phyloP scores from a whole-genome alignment of 1,140 invertebrate genomes.

The Steinernema feltiae region DNA sequence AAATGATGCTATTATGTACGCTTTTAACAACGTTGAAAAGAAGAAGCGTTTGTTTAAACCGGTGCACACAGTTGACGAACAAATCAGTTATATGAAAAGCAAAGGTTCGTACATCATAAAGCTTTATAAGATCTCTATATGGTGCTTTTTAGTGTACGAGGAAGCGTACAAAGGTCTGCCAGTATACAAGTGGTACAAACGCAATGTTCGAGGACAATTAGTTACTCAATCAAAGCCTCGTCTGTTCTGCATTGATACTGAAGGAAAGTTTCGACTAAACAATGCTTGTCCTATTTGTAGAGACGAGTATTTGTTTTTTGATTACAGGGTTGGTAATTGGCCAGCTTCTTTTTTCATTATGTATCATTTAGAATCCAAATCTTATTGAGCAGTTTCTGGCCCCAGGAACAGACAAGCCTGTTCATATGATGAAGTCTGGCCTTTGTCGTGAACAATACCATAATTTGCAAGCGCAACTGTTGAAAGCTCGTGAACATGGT shows the following conservation, averaged over 20 bases:
- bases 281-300: conserved; percentile 54
- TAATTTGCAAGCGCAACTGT: conserved; percentile 46
- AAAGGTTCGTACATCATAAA: conserved; percentile 34
- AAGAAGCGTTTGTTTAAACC: conserved; percentile 55
- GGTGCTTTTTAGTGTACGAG: conserved; percentile 42
- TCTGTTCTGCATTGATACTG: conserved; percentile 54
- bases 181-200: conserved; percentile 50
- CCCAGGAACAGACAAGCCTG: conserved; percentile 50
- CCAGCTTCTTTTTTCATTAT: background rate
- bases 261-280: conserved; percentile 53
- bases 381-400: conserved; percentile 53
- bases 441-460: conserved; percentile 53
- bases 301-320: conserved; percentile 56
- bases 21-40: conserved; percentile 51
- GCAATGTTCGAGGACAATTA: conserved; percentile 46
- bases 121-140: conserved; percentile 9
- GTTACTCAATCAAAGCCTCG: conserved; percentile 48
- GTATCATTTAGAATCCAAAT: conserved; percentile 43
- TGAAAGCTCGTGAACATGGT: conserved; percentile 57
- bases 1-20: too few relatives aligned
- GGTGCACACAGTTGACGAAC: conserved; percentile 52
- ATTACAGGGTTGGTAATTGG: conserved; percentile 41
- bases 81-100: conserved; percentile 52
- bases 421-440: conserved; percentile 47
- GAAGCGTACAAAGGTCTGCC: conserved; percentile 54